Evolutionary conservation across 2,113 vertebrate genomes (phyloP), one percentile per base, ranked within the genome.

Genomic region (Austrofundulus limnaeus): DNA sequence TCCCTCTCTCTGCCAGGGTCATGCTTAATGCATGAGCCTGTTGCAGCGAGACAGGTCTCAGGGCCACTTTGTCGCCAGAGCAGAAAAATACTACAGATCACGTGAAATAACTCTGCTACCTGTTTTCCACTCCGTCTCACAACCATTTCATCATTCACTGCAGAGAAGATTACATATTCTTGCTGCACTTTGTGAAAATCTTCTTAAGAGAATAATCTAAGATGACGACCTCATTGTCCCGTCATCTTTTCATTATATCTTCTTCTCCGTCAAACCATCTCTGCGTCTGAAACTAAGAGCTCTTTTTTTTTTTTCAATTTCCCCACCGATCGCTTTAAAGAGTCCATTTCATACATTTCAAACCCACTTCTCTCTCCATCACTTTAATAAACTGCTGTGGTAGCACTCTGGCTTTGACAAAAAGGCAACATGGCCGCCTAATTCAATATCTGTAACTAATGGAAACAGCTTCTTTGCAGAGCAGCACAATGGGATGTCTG

Each of bases 21-120:
- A 88, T 87, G 71, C 78, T 75, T 91, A 84, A 90, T 91, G 80
- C 82, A 90, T 84, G 81, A 88, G 88, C 80, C 86, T 88, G 85
- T 90, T 90, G 85, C 88, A 88, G 77, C 72, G 85, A 88, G 85
- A 81, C 85, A 74, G 79, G 79, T 78, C 84, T 76, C 58, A 61
- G 57, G 28, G 55, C 70, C 73, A 66, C 66, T 84, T 82, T 78
- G 78, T 84, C 71, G 28, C 78, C 34, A 54, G 54, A 50, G 70
- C 69, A 66, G 69, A 69, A 85, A 75, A 83, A 84, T 73, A 82
- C 81, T 59, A 70, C 80, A 81, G 76, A 84, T 79, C 66, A 77
- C 47, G 66, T 80, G 43, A 72, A 76, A 82, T 83, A 85, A 86
- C 2, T 73, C 58, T 2, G 20, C 53, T 64, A 73, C 38, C 81